Conservation (phyloP, 2,113 vertebrate genomes). For the Galeopterus variegatus region DNA sequence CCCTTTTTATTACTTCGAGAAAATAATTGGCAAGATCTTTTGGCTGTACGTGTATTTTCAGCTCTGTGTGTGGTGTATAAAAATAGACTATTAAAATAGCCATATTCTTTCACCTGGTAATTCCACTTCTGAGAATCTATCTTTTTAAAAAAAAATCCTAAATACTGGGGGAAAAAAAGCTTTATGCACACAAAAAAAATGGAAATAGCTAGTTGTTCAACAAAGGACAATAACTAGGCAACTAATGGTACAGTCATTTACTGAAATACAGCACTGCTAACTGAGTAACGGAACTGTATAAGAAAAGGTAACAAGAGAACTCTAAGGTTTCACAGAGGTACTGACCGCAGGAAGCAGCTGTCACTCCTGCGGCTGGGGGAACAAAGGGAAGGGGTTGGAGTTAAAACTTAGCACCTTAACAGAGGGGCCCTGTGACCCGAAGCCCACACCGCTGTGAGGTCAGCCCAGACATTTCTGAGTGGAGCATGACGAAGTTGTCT, state of each 20-base stretch:
- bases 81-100: background rate
- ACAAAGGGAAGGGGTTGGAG: no score
- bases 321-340: background rate
- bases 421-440: no score
- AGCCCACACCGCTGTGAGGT: background rate
- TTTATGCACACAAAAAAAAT: background rate
- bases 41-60: background rate
- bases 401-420: background rate
- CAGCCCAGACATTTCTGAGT: background rate
- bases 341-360: background rate
- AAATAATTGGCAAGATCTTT: background rate
- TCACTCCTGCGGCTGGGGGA: background rate
- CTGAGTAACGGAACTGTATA: no score
- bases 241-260: background rate
- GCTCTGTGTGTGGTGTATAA: background rate
- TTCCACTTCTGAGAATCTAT: background rate
- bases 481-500: no score
- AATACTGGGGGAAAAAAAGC: background rate
- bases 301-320: background rate
- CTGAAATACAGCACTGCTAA: background rate
- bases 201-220: background rate
- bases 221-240: background rate
- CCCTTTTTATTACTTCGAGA: background rate
- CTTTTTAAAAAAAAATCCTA: constrained; percentile 37
- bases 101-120: background rate